These are phyloP conservation scores for Coptotermes formosanus DNA, from an alignment of 1,140 invertebrate species.

Conservation along the genomic window DNA sequence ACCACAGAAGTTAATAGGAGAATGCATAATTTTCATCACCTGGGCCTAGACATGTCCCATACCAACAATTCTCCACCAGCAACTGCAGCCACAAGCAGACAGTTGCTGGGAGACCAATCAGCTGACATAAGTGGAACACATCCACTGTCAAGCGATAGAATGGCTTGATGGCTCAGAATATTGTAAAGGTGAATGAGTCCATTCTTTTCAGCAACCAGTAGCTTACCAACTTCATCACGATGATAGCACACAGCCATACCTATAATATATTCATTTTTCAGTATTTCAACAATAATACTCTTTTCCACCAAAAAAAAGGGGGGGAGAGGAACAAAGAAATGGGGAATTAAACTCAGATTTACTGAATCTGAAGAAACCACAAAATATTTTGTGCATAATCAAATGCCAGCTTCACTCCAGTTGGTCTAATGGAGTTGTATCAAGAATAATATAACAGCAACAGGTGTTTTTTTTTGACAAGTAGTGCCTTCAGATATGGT, in stretches of 20 bases:
- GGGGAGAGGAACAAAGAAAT: background rate
- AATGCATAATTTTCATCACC: conserved; percentile 42
- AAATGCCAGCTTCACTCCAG: too few species aligned
- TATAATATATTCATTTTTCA: conserved; percentile 28
- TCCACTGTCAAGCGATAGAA: conserved; percentile 65
- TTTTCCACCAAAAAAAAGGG: background rate
- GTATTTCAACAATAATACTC: too few species aligned
- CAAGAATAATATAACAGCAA: too few species aligned
- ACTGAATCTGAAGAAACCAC: background rate
- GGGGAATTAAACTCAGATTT: background rate
- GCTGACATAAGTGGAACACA: conserved; percentile 61
- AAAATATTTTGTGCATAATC: background rate
- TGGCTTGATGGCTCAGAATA: conserved; percentile 62
- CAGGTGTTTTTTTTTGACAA: too few species aligned
- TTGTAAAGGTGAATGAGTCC: conserved; percentile 73
- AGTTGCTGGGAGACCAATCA: conserved; percentile 67
- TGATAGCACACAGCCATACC: conserved; percentile 69
- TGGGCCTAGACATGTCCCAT: conserved; percentile 62
- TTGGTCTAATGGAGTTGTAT: too few species aligned
- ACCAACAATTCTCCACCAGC: conserved; percentile 61
- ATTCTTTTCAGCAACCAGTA: conserved; percentile 73
- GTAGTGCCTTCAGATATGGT: too few species aligned
- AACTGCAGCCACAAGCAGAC: conserved; percentile 57
- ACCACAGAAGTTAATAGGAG: too few species aligned
- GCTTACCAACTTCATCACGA: conserved; percentile 66